Conservation (phyloP, 2,113 vertebrate genomes). For the Trogon surrucura region DNA sequence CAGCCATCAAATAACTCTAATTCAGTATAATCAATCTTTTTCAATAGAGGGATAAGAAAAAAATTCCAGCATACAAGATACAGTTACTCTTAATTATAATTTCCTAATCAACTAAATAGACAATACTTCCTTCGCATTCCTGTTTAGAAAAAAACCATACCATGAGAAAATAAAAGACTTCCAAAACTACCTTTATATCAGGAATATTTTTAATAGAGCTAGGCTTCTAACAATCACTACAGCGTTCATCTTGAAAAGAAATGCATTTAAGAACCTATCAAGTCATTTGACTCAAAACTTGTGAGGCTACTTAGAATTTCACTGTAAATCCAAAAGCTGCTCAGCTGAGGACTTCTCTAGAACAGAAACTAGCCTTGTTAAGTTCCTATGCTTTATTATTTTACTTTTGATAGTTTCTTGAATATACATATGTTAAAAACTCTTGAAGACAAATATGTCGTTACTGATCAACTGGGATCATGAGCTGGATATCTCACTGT, state of each 20-base stretch:
- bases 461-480: background rate
- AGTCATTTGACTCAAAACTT: constrained; percentile 5
- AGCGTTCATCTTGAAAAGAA: background rate
- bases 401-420: background rate
- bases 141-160: background rate
- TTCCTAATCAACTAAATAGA: constrained; percentile 28
- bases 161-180: background rate
- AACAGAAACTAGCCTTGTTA: background rate
- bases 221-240: background rate
- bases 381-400: background rate
- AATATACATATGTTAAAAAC: background rate
- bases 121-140: background rate
- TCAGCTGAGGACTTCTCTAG: background rate
- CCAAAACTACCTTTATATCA: background rate
- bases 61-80: background rate
- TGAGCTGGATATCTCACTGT: background rate
- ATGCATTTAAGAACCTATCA: constrained; percentile 14
- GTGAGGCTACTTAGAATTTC: background rate
- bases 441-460: too few species aligned
- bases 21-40: constrained; percentile 19
- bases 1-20: background rate
- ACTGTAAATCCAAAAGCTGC: background rate
- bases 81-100: constrained; percentile 12
- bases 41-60: background rate
- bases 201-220: constrained; percentile 26